Conservation (phyloP, 2,113 vertebrate species). For the Colinus virginianus region DNA sequence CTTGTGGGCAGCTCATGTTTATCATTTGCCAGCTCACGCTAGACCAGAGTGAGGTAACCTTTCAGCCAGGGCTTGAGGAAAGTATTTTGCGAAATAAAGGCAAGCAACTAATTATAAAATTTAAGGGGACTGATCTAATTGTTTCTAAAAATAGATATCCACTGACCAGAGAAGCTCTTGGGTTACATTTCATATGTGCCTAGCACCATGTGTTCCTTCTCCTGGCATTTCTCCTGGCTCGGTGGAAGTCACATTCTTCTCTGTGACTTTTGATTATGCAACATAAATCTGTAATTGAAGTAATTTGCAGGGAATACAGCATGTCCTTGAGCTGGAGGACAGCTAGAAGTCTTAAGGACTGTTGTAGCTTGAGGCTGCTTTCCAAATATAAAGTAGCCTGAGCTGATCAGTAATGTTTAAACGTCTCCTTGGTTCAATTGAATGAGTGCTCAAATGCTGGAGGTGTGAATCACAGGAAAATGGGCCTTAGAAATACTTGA, state of each 20-base stretch:
- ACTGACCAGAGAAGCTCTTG: neutral
- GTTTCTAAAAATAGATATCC: neutral
- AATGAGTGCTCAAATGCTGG: conserved; percentile 24
- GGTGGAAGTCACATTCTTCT: neutral
- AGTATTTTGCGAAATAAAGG: conserved; percentile 13
- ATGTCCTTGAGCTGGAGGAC: neutral
- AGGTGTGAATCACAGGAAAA: conserved; percentile 29
- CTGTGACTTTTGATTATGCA: neutral
- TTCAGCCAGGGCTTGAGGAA: neutral
- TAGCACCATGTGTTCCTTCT: neutral
- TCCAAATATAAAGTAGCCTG: conserved; percentile 69
- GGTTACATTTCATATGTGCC: neutral
- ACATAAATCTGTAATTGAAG: conserved; percentile 1
- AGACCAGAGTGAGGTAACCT: neutral
- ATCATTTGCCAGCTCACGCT: neutral
- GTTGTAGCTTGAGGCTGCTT: conserved; percentile 32
- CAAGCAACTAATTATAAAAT: neutral
- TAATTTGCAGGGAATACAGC: neutral
- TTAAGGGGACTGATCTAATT: neutral
- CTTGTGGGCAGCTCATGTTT: conserved; percentile 5
- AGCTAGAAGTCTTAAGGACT: conserved; percentile 28
- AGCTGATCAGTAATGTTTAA: conserved; percentile 46
- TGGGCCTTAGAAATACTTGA: conserved; percentile 31
- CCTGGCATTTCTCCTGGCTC: neutral
- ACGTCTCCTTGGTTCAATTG: conserved; percentile 15